These are phyloP conservation scores for Origma solitaria DNA, from an alignment of 2,113 vertebrate genomes.

Conservation along the genomic window DNA sequence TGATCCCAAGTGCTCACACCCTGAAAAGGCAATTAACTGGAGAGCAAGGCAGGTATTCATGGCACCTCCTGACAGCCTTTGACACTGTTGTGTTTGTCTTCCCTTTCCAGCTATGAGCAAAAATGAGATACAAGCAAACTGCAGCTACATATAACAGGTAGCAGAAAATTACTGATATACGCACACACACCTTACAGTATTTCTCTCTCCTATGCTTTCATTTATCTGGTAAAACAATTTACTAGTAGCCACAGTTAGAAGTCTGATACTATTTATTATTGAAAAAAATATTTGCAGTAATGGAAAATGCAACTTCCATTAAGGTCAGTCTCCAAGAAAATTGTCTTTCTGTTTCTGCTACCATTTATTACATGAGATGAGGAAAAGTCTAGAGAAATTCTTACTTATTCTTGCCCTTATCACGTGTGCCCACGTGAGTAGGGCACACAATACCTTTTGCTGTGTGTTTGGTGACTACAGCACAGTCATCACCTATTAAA, in stretches of 20 bases:
- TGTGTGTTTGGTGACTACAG: background rate
- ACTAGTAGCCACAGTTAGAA: background rate
- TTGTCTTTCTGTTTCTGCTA: background rate
- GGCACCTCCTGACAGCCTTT: background rate
- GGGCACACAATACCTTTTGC: background rate
- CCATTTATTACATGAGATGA: background rate
- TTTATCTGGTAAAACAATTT: background rate
- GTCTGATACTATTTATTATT: background rate
- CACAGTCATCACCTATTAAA: background rate
- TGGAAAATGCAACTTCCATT: background rate
- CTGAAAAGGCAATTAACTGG: background rate
- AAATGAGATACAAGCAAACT: background rate
- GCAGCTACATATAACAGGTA: background rate
- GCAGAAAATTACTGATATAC: background rate
- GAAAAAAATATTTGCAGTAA: background rate
- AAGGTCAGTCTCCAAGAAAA: background rate
- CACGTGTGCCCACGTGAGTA: accelerated
- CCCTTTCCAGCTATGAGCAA: background rate
- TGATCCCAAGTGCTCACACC: background rate
- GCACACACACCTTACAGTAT: background rate
- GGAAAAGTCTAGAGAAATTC: background rate
- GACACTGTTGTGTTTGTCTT: background rate
- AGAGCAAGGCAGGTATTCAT: background rate
- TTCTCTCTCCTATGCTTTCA: background rate
- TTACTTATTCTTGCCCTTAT: too few species aligned